A percentile compares a stretch with the other conserved stretches of the same genome.
Evolutionary conservation across 2,888 invertebrate species (phyloP).

Genomic region (Platycheirus albimanus): DNA sequence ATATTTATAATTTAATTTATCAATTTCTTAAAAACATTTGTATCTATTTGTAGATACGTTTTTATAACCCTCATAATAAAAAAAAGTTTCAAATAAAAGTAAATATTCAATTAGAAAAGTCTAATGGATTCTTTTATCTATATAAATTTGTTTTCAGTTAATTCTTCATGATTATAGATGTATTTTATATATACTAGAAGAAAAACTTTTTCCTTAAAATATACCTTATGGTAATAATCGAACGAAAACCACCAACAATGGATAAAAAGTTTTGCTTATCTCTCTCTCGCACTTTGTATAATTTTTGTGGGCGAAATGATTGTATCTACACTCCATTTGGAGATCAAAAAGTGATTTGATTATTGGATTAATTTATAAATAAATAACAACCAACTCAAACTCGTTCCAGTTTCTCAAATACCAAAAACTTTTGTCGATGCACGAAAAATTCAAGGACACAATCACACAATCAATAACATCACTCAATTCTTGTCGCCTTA

Average conservation of each 20-base stretch:
- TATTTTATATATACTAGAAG: too few species aligned
- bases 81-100: neutral
- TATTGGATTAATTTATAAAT: neutral
- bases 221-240: conserved; percentile 46
- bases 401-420: too few species aligned
- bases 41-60: too few species aligned
- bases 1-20: too few species aligned
- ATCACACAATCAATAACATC: too few species aligned
- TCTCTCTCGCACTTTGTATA: too few species aligned
- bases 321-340: neutral
- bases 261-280: neutral
- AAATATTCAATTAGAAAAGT: conserved; percentile 1
- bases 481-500: too few species aligned
- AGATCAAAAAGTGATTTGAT: neutral
- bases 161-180: neutral
- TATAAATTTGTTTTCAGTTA: neutral
- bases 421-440: too few species aligned
- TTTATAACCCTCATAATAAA: neutral
- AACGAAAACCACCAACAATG: conserved; percentile 3
- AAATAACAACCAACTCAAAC: too few species aligned
- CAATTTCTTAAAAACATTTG: too few species aligned
- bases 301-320: too few species aligned
- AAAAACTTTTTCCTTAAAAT: conserved; percentile 49
- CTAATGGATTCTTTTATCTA: neutral
- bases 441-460: too few species aligned